phyloP scores from a whole-genome alignment of 2,113 vertebrate genomes.

The Tragulus kanchil region DNA sequence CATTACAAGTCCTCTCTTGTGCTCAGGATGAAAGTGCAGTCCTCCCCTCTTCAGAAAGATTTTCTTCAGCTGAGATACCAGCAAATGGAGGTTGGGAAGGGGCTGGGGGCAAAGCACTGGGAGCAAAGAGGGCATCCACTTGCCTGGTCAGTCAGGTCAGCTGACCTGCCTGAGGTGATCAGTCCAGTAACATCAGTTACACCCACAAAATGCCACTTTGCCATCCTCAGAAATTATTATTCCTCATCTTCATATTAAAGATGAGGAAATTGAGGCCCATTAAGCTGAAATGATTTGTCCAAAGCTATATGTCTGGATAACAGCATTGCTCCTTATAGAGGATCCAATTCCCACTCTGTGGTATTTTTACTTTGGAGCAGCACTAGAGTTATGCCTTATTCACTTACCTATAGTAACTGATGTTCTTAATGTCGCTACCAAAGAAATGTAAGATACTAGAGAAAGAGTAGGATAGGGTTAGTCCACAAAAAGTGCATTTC shows the following conservation, averaged over 20 bases:
- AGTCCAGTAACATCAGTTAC: neutral
- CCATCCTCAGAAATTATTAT: neutral
- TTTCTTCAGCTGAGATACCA: neutral
- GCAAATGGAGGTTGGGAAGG: neutral
- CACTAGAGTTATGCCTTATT: neutral
- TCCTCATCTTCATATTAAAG: neutral
- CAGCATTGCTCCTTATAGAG: neutral
- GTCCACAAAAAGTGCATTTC: neutral
- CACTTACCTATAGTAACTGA: neutral
- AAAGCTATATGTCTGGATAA: neutral
- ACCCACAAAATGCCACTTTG: neutral
- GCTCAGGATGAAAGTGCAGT: too few species aligned
- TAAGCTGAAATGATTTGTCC: neutral
- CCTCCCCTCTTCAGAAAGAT: neutral
- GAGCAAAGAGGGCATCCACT: neutral
- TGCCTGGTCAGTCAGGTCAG: neutral
- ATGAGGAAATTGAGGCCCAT: neutral
- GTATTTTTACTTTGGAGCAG: neutral
- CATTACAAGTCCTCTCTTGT: rapidly evolving
- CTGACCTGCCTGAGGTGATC: neutral
- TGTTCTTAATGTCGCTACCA: neutral
- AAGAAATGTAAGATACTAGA: neutral
- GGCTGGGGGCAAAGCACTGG: neutral
- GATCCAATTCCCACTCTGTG: neutral
- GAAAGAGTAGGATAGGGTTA: neutral